Base-by-base conservation (phyloP, 2,797 vertebrate species). In the Allobates femoralis region DNA sequence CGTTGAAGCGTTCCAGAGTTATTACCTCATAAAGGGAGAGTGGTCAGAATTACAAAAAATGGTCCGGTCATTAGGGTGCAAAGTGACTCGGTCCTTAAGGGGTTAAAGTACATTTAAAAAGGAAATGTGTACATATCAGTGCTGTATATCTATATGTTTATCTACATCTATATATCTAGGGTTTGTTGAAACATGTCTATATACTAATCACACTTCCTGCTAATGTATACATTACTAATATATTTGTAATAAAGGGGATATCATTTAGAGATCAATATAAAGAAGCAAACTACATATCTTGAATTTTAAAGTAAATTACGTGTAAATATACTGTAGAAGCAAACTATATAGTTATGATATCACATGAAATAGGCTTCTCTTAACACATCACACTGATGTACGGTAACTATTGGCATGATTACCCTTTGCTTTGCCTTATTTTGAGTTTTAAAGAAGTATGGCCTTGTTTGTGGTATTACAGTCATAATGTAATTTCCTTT, bases 401-500 rank as follows among this genome's bases (percentile, higher is more conserved):
- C n/a, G n/a, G n/a, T 28, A 14, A 15, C 69, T 73, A 1, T 50
- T 73, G 23, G n/a, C 1, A 46, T 46, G 12, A 46, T 73, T 26
- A 12, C 37, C 21, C 32, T n/a, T 71, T n/a, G 21, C 21, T n/a
- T 71, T 23, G 37, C 19, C 11, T 66, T 16, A 66, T 66, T 28
- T 71, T 41, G 34, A 34, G n/a, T 74, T 74, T 26, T n/a, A 26
- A 3, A 51, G 21, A 55, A 30, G 26, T 12, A 51, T 15, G 3
- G 7, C 73, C 18, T 1, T 56, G 19, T 77, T 55, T 56, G 75
- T 23, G 75, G 75, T 77, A 77, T 56, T 77, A 34, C 28, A 30
- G 75, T 55, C 55, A 8, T 32, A 77, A 21, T 77, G 75, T 32
- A 21, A 34, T 77, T 77, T 77, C 75, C 75, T 77, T 55, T 56